phyloP scores from a whole-genome alignment of 2,888 invertebrate species.

The Nycteola revayana region DNA sequence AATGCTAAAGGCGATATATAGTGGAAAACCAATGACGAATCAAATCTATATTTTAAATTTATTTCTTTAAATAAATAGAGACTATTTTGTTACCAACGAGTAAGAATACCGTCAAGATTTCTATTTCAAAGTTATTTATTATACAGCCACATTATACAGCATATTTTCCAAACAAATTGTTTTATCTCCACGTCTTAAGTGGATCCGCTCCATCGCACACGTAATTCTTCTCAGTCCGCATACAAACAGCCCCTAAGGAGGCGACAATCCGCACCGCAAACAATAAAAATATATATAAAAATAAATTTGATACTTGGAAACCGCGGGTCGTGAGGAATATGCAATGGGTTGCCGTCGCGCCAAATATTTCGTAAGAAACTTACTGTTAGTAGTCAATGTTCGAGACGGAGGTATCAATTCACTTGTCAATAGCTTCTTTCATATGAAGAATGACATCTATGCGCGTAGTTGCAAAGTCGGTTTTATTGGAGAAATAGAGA shows the following conservation, averaged over 20 bases:
- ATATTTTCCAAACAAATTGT: constrained; percentile 74
- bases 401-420: constrained; percentile 32
- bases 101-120: too few species aligned
- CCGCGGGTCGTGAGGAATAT: constrained; percentile 60
- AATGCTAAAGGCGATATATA: too few species aligned
- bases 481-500: constrained; percentile 38
- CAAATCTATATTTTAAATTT: constrained; percentile 53
- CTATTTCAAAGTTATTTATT: constrained; percentile 46
- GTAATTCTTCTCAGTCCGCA: constrained; percentile 75
- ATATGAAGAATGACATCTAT: too few species aligned
- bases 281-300: constrained; percentile 79
- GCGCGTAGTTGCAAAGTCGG: not conserved
- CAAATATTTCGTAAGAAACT: constrained; percentile 34
- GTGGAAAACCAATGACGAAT: too few species aligned
- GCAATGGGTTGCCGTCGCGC: constrained; percentile 41
- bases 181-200: constrained; percentile 71
- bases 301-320: constrained; percentile 72
- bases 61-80: too few species aligned
- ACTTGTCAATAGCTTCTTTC: constrained; percentile 47
- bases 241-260: constrained; percentile 77
- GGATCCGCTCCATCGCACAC: constrained; percentile 63
- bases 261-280: constrained; percentile 75
- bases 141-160: constrained; percentile 55
- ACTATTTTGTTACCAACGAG: too few species aligned
- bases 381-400: constrained; percentile 24